Percentiles rank a stretch among this genome's conserved stretches.
phyloP scores from a whole-genome alignment of 1,140 invertebrate species.

The Kradibia gibbosae region DNA sequence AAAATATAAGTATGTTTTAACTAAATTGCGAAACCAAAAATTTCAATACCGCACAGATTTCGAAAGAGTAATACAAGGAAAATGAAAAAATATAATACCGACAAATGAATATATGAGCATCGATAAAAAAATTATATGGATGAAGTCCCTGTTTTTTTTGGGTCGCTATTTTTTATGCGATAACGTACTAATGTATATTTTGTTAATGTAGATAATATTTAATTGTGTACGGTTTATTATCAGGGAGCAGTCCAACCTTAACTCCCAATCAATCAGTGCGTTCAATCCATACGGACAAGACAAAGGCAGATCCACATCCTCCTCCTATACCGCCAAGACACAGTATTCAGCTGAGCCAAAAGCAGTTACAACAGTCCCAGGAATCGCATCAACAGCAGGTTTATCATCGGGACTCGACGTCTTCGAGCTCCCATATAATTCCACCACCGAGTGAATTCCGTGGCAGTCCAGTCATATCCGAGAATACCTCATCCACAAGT shows the following conservation, averaged over 20 bases:
- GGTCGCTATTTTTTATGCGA: too few relatives aligned
- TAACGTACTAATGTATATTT: too few relatives aligned
- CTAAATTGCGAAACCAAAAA: too few relatives aligned
- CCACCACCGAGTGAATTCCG: constrained; percentile 83
- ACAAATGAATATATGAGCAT: too few relatives aligned
- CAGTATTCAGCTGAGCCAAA: not conserved
- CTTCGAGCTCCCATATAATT: constrained; percentile 73
- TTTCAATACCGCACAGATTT: too few relatives aligned
- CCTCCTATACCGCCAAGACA: not conserved
- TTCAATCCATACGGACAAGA: constrained; percentile 57
- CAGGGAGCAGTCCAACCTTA: constrained; percentile 65
- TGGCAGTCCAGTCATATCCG: constrained; percentile 78
- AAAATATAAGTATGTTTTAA: too few relatives aligned
- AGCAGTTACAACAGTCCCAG: constrained; percentile 44
- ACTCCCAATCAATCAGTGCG: constrained; percentile 66
- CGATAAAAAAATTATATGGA: too few relatives aligned
- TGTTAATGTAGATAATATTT: too few relatives aligned
- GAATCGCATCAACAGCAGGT: constrained; percentile 50
- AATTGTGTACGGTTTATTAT: not conserved
- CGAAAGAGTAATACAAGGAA: too few relatives aligned
- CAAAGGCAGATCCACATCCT: not conserved
- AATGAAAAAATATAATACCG: too few relatives aligned
- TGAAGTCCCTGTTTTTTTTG: too few relatives aligned
- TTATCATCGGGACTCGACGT: constrained; percentile 1
- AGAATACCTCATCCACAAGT: constrained; percentile 69